phyloP scores from a whole-genome alignment of 1,140 invertebrate genomes.

The Pseudoatta argentina region DNA sequence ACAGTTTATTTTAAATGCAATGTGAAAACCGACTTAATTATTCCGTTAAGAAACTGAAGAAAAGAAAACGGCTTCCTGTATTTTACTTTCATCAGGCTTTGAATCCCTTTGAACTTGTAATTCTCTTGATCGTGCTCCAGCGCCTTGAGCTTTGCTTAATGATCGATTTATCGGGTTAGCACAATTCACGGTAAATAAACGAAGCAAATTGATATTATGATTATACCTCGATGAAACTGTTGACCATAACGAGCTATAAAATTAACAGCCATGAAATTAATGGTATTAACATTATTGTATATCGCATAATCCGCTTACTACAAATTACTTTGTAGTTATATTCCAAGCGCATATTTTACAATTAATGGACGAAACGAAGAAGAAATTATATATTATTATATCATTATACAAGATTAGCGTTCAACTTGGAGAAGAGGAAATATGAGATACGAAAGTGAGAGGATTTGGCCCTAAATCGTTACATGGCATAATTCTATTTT shows the following conservation, averaged over 20 bases:
- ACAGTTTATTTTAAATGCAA: slow-evolving; percentile 81
- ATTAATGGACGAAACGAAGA: background rate
- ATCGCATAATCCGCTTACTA: background rate
- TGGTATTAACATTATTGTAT: background rate
- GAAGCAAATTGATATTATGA: slow-evolving; percentile 8
- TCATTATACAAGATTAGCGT: background rate
- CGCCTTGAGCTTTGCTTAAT: background rate
- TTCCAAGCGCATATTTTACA: slow-evolving; percentile 12
- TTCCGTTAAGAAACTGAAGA: slow-evolving; percentile 43
- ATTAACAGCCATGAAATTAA: slow-evolving; percentile 22
- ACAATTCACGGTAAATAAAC: slow-evolving; percentile 12
- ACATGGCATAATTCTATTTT: slow-evolving; percentile 21
- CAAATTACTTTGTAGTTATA: background rate
- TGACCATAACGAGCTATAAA: background rate
- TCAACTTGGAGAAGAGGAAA: background rate
- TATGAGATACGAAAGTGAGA: background rate
- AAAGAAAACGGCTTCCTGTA: slow-evolving; percentile 22
- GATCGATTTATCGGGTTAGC: background rate
- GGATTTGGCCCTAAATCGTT: background rate
- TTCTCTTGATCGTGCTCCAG: background rate
- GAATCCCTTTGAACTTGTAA: background rate
- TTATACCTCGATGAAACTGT: background rate
- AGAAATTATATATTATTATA: background rate
- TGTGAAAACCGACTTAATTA: slow-evolving; percentile 81
- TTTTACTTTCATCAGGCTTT: slow-evolving; percentile 16